phyloP scores from a whole-genome alignment of 2,113 vertebrate species.

The Anser cygnoides region DNA sequence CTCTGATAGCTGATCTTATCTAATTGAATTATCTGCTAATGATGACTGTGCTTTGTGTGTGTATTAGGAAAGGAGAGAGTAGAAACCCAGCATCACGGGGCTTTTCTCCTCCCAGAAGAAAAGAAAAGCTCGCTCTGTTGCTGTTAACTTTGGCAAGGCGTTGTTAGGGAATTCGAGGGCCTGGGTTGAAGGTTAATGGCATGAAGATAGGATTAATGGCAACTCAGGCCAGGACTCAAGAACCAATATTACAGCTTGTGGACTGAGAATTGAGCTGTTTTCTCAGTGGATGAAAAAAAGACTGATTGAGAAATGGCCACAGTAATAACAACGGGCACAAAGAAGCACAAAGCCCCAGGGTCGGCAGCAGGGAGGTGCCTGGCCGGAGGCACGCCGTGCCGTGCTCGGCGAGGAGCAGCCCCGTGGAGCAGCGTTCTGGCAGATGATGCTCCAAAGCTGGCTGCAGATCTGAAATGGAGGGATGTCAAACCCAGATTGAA shows the following conservation, averaged over 20 bases:
- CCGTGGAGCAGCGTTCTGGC: neutral
- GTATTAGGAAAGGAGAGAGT: neutral
- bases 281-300: neutral
- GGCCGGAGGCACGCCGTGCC: rapidly evolving
- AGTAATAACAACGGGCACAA: neutral
- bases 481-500: neutral
- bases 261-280: neutral
- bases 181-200: neutral
- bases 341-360: neutral
- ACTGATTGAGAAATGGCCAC: neutral
- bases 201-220: neutral
- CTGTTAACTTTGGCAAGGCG: neutral
- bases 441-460: neutral
- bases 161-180: neutral
- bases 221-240: neutral
- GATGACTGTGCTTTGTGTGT: neutral
- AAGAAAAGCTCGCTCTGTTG: neutral
- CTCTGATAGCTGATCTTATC: neutral
- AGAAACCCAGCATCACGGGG: neutral
- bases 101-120: neutral
- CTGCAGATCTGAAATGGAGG: neutral
- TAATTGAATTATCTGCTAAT: constrained; percentile 30
- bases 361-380: neutral
- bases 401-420: neutral
- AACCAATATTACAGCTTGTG: neutral